Conservation (phyloP, 2,113 vertebrate species). For the Petrocephalus microphthalmus region DNA sequence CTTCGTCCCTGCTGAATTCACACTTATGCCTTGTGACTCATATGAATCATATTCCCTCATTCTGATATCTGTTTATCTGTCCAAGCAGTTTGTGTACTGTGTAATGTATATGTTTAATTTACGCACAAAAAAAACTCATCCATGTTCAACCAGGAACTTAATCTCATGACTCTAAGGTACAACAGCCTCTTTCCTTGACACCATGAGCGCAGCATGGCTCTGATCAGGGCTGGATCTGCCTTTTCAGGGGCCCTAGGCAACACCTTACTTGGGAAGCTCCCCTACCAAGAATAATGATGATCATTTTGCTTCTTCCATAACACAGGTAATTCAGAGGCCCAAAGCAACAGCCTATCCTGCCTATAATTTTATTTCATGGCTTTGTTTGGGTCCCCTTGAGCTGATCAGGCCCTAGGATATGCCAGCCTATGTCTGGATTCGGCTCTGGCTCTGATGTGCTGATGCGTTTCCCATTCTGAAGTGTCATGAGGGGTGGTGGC, state of each 20-base stretch:
- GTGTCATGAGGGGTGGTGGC: background rate
- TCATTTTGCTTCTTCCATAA: background rate
- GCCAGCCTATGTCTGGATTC: background rate
- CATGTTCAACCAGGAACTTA: background rate
- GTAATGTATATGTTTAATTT: background rate
- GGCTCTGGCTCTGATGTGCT: background rate
- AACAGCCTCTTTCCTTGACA: background rate
- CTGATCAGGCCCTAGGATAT: background rate
- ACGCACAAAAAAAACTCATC: background rate
- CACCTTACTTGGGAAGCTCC: background rate
- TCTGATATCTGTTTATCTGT: background rate
- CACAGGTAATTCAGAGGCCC: background rate
- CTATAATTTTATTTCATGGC: background rate
- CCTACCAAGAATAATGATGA: background rate
- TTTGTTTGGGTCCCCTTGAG: background rate
- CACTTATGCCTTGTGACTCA: background rate
- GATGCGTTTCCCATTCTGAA: background rate
- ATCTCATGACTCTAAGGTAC: background rate
- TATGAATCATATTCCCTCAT: background rate
- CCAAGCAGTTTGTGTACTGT: background rate
- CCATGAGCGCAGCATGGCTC: background rate
- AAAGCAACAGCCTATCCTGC: no score
- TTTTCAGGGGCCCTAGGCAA: background rate
- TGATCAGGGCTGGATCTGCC: background rate
- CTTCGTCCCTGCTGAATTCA: background rate